Conservation (phyloP, 2,797 vertebrate genomes). For the Hydrolagus colliei region DNA sequence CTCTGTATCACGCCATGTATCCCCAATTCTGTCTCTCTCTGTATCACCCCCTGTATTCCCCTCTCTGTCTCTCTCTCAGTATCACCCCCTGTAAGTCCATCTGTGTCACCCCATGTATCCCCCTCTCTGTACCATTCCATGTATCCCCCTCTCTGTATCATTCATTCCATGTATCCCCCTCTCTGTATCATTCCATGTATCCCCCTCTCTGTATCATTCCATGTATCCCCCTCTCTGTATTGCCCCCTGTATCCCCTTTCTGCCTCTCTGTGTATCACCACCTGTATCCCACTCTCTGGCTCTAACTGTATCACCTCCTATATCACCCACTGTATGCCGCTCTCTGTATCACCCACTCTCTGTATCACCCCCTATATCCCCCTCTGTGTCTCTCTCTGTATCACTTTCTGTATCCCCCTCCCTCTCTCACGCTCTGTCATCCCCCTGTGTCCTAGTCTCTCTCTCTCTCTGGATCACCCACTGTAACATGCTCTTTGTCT, state of each 20-base stretch:
- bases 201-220: neutral
- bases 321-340: neutral
- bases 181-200: neutral
- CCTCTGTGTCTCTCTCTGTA: too few relatives aligned
- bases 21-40: neutral
- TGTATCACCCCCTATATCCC: too few relatives aligned
- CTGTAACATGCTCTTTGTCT: too few relatives aligned
- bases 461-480: too few relatives aligned
- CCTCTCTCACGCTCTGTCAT: too few relatives aligned
- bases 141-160: neutral
- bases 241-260: neutral
- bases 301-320: too few relatives aligned
- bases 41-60: too few relatives aligned
- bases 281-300: neutral
- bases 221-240: neutral
- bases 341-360: too few relatives aligned
- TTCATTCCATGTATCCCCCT: neutral
- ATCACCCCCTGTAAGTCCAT: too few relatives aligned
- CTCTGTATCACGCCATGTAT: neutral
- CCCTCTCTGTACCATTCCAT: neutral
- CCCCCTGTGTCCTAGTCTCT: neutral
- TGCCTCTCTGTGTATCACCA: neutral
- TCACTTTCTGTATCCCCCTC: too few relatives aligned
- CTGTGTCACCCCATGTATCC: neutral
- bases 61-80: too few relatives aligned